Evolutionary conservation across 2,113 vertebrate genomes (phyloP), one percentile per base, ranked within the genome.

Genomic region (Phaetusa simplex): DNA sequence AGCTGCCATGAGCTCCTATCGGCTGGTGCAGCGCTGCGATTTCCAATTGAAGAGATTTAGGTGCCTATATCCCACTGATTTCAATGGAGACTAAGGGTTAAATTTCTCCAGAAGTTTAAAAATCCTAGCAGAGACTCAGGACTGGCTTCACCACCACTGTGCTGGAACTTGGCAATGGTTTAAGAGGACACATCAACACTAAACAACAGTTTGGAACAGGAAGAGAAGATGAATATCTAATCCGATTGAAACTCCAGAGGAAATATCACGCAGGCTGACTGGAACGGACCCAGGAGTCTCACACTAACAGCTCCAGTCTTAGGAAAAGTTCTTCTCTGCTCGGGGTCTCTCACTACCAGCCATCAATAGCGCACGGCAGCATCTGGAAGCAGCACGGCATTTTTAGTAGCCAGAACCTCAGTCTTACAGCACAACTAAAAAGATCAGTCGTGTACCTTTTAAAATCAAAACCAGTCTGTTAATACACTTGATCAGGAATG

Each of bases 141-240:
- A 86, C 73, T 76, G 82, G 82, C 91, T 93, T 95, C 67, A 86
- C 78, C 78, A 96, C n/a, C 91, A 83, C 89, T 71, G 82, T 12
- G 79, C 69, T 96, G 94, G 91, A 96, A 94, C 70, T 89, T 97
- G 94, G 96, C 94, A 94, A n/a, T 5, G 3, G 34, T 65, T 82
- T 87, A 67, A 89, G 97, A 94, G 93, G 95, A 96, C 96, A 95
- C 95, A 97, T 94, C 96, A 97, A 95, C 96, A 78, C 96, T 91
- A 88, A 97, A 93, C 96, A 95, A 93, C 58, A 65, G 91, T 82
- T 93, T 95, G 96, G 96, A 95, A 95, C 86, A 97, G 96, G 95
- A 97, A 94, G 94, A 92, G 95, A 82, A 96, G 96, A 97, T 94
- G 91, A 95, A 67, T 91, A 93, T 94, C 94, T 96, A 93, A 97